Base-by-base conservation (phyloP, 2,888 invertebrate species). In the Drosophila rellima region DNA sequence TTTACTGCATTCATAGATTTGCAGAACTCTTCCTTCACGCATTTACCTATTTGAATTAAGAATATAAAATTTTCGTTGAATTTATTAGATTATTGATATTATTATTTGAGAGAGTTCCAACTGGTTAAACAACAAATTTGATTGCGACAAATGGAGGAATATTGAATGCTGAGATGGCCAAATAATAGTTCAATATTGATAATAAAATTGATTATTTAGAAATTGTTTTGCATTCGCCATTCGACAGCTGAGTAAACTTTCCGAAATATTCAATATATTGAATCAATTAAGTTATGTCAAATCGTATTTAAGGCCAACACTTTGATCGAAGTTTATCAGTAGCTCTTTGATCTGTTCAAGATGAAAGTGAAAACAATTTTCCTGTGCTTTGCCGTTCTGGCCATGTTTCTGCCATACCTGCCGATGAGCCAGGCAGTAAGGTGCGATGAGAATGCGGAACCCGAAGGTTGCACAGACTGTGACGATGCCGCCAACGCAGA, bases 381-480 rank as follows among this genome's bases (percentile, higher is more conserved):
- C 11, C n/a, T 45, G 11, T 29, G 54, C n/a, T 26, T 54, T 33
- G 42, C 29, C 18, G 13, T 60, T 13, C 8, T 71, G 35, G 59
- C 40, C n/a, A 10, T 60, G 8, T 10, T 48, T 2, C 6, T 59
- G 17, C 40, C 57, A 7, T 15, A 20, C 18, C 6, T 54, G 29
- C 67, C 69, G 0, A 29, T 17, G n/a, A 23, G 20, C 50, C 42
- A 11, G n/a, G 70, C 50, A 0, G 33, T 31, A 2, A 26, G 0
- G 2, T 71, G 70, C 13, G n/a, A 18, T 11, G 48, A 15, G 0
- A 26, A n/a, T 5, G 26, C 29, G n/a, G 18, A 31, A 3, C 71
- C 70, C 6, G 18, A 8, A 8, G 60, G 13, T 6, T 70, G 60
- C 31, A 65, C 39, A 5, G 65, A 71, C 37, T 71, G 71, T 10